Conservation (phyloP, 2,113 vertebrate genomes). For the Phyllostomus hastatus region DNA sequence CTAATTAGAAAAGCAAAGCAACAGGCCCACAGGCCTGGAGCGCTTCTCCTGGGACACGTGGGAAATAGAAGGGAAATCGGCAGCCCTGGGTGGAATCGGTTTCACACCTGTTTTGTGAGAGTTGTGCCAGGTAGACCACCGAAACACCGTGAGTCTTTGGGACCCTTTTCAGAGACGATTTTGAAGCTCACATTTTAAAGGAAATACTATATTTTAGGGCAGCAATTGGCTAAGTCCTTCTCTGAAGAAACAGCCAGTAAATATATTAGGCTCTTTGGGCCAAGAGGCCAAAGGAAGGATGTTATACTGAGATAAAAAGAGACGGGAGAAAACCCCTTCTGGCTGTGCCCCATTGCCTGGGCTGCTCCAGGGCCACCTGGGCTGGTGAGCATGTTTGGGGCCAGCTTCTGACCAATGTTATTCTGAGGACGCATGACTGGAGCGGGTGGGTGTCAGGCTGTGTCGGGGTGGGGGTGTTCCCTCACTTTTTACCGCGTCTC, state of each 20-base stretch:
- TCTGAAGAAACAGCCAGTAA: neutral
- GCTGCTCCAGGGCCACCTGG: neutral
- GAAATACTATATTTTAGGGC: neutral
- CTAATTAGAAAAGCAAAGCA: conserved; percentile 6
- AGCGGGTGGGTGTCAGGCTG: no score
- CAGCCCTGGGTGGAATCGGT: neutral
- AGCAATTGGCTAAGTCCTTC: neutral
- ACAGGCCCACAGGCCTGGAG: neutral
- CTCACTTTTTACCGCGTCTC: neutral
- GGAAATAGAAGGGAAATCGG: neutral
- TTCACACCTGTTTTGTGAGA: neutral
- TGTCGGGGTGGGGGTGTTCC: accelerated
- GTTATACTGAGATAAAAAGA: neutral
- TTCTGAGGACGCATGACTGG: neutral
- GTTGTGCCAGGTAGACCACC: neutral
- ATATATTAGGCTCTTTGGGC: neutral
- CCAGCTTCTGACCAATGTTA: accelerated
- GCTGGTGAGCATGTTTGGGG: no score
- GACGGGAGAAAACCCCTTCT: neutral
- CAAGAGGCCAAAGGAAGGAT: neutral
- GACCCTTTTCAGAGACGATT: conserved; percentile 1
- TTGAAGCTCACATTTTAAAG: conserved; percentile 23
- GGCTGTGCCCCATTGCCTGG: accelerated
- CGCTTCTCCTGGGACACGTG: neutral
- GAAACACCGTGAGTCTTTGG: neutral